Evolutionary conservation across 2,888 invertebrate genomes (phyloP), one percentile per base, ranked within the genome.

Genomic region (Terebella lapidaria): DNA sequence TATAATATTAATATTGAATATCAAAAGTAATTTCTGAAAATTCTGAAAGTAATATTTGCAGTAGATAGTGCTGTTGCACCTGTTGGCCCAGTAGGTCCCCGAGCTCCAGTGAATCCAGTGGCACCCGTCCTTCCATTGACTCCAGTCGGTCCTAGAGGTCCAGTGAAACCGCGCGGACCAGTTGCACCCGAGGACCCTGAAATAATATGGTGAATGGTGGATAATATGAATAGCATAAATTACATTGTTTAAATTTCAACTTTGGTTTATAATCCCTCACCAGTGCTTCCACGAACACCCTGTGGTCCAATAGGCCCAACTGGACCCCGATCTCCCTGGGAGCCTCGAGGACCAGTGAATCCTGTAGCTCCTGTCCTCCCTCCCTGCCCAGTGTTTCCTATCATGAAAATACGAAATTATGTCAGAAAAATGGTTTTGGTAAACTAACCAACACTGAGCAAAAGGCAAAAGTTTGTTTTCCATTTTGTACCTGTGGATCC

Each of bases 281-380:
- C 55, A 35, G 55, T 26, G 22, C 10, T 5, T 55, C 55, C 55
- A 30, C 35, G 4, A 10, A 22, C 10, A 27, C 53, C 53, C 4
- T 4, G 10, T n/a, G n/a, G 15, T 55, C 55, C 55, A 24, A n/a
- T 29, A 4, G 35, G 20, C 5, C 55, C 55, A 5, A 20, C 18
- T 5, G 24, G 5, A 5, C 55, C 55, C 5, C 24, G 20, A 4
- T 29, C 18, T 15, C 55, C 55, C 10, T 10, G 18, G 24, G 47
- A 42, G 4, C 60, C 60, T 1, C 26, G 60, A 3, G n/a, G 26
- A 4, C 60, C 60, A n/a, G 51, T 47, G 5, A 49, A 46, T 10
- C 60, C 60, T 5, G 52, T 22, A 4, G 28, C 35, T 29, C 62
- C 62, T 18, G 52, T 56, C 4, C n/a, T 46, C 24, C 62, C 62